Evolutionary conservation across 2,113 vertebrate species (phyloP).

Genomic region (Ondatra zibethicus): DNA sequence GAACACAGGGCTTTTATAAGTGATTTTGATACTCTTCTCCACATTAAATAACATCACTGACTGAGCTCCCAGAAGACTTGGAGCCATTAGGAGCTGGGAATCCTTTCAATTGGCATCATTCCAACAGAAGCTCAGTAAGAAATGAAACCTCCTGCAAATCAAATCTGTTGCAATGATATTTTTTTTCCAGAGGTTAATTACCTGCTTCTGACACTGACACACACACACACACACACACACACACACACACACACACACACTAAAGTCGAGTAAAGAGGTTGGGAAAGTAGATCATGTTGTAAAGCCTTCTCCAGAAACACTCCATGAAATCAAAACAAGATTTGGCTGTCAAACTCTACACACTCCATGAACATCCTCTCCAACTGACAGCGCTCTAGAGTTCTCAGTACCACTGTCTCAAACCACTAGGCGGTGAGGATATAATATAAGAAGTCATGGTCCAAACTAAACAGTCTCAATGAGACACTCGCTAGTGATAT

Average conservation of each 20-base stretch:
- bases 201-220: constrained; percentile 45
- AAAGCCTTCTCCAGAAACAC: constrained; percentile 65
- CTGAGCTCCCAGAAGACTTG: constrained; percentile 63
- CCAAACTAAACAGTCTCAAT: constrained; percentile 1
- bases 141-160: constrained; percentile 75
- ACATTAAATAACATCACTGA: constrained; percentile 60
- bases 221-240: not conserved
- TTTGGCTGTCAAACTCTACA: constrained; percentile 50
- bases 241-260: not conserved
- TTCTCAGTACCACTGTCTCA: not conserved
- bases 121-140: constrained; percentile 66
- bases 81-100: constrained; percentile 61
- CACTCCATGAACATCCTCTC: constrained; percentile 4
- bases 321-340: constrained; percentile 68
- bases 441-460: constrained; percentile 8
- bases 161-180: constrained; percentile 80
- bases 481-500: constrained; percentile 29
- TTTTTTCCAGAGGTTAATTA: constrained; percentile 76
- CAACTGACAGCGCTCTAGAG: not conserved
- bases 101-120: constrained; percentile 70
- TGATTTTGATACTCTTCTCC: constrained; percentile 49
- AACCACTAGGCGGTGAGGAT: constrained; percentile 11
- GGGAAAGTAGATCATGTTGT: constrained; percentile 44
- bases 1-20: constrained; percentile 63
- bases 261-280: not conserved